Base-by-base conservation (phyloP, 2,113 vertebrate genomes). In the Thunnus maccoyii region DNA sequence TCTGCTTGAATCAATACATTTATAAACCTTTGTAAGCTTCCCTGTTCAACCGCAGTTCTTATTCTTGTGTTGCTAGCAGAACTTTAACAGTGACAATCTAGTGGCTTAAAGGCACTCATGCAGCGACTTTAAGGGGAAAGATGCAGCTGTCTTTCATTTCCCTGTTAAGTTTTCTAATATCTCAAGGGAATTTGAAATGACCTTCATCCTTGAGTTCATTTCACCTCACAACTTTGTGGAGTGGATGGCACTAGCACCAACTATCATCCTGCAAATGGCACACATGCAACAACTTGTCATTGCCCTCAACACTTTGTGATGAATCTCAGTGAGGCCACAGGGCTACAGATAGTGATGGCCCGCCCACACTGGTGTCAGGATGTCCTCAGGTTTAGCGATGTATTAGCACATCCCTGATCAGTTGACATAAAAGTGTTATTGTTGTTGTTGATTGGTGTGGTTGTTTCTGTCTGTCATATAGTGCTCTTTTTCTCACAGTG, bases 251-350 rank as follows among this genome's bases (percentile, higher is more conserved):
- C 63, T 2, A 72, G 62, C 69, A 71, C 54, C 58, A 2, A 22
- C 2, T 15, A 57, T 73, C 44, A 56, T 47, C 60, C 83, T 83
- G 71, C 60, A 85, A 83, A 83, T 84, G 82, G 71, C 82, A 80
- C 68, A 76, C 22, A 48, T 78, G 62, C 83, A 81, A 66, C 41
- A 78, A 83, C 69, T 69, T 84, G 74, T 88, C 86, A 87, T 50
- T 16, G 5, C 54, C 47, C 58, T 84, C 80, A 67, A 78, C 91
- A 87, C 82, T 79, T 74, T 66, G 75, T 86, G 82, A 85, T 74
- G 67, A 72, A 75, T 89, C 68, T 80, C 27, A 86, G 72, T 9
- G 17, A 84, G 62, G 72, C 48, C 71, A 50, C 55, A 25, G 56
- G 32, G 25, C 65, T 75, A 70, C 75, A 67, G 63, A 62, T 25